Evolutionary conservation across 2,113 vertebrate species (phyloP).

Genomic region (Mirza zaza): DNA sequence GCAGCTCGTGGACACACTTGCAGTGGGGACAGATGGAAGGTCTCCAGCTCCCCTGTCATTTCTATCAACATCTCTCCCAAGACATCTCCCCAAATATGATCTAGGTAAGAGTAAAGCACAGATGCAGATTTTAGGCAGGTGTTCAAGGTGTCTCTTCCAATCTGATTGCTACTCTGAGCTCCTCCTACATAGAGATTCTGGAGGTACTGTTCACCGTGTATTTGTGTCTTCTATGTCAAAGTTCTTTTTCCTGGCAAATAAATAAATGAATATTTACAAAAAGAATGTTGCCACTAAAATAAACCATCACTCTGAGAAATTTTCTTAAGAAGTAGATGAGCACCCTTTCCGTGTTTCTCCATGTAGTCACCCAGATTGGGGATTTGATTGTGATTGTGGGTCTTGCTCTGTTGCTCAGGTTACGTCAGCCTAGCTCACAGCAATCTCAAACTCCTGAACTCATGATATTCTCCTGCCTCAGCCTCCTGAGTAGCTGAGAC

Average conservation of each 20-base stretch:
- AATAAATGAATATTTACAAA: no score
- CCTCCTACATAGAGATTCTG: neutral
- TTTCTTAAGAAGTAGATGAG: no score
- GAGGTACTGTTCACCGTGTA: neutral
- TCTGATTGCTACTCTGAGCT: neutral
- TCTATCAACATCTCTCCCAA: neutral
- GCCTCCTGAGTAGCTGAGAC: no score
- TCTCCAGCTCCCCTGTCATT: neutral
- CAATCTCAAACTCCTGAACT: no score
- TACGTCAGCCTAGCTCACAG: no score
- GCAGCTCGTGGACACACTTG: neutral
- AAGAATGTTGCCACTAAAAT: no score
- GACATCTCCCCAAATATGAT: neutral
- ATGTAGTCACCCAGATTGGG: no score
- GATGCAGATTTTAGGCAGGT: neutral
- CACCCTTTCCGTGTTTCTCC: no score
- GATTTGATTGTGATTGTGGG: no score
- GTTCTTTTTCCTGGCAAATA: neutral
- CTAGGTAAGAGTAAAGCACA: neutral
- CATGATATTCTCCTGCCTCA: no score
- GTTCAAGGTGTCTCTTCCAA: neutral
- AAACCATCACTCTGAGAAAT: no score
- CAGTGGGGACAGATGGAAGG: fast-evolving
- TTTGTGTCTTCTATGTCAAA: neutral
- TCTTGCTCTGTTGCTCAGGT: no score